Evolutionary conservation across 2,113 vertebrate genomes (phyloP).

Genomic region (Sardina pilchardus): DNA sequence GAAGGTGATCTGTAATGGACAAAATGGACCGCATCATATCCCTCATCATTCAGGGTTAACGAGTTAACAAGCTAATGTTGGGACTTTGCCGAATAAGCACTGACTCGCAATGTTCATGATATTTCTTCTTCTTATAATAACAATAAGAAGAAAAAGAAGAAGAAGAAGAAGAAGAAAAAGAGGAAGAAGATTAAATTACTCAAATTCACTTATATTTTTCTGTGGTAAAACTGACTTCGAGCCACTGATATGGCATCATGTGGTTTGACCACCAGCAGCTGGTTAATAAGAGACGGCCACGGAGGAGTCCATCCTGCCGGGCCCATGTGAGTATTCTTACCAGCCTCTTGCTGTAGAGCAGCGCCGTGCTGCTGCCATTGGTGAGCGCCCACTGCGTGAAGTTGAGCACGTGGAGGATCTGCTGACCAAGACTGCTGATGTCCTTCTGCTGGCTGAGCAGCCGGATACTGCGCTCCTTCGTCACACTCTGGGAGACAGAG

Average conservation of each 20-base stretch:
- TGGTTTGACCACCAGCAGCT: background rate
- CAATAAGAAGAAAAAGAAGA: no score
- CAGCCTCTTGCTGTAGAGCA: conserved; percentile 96
- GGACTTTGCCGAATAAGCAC: no score
- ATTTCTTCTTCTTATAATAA: background rate
- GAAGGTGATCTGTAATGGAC: conserved; percentile 82
- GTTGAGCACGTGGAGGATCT: conserved; percentile 95
- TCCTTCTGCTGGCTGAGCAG: conserved; percentile 90
- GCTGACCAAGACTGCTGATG: conserved; percentile 86
- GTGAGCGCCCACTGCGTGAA: conserved; percentile 97
- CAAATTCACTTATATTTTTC: background rate
- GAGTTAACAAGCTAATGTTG: no score
- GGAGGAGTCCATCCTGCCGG: background rate
- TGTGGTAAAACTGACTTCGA: background rate
- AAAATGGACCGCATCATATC: background rate
- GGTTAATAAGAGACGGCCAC: background rate
- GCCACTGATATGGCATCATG: background rate
- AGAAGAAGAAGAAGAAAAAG: no score
- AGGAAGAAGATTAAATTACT: no score
- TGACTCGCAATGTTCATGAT: background rate
- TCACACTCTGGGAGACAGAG: conserved; percentile 78
- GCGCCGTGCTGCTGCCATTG: conserved; percentile 91
- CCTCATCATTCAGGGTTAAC: background rate
- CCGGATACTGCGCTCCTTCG: conserved; percentile 93
- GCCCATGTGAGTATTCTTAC: conserved; percentile 70